Conservation (phyloP, 2,797 vertebrate species). For the Spinus olivaceus region DNA sequence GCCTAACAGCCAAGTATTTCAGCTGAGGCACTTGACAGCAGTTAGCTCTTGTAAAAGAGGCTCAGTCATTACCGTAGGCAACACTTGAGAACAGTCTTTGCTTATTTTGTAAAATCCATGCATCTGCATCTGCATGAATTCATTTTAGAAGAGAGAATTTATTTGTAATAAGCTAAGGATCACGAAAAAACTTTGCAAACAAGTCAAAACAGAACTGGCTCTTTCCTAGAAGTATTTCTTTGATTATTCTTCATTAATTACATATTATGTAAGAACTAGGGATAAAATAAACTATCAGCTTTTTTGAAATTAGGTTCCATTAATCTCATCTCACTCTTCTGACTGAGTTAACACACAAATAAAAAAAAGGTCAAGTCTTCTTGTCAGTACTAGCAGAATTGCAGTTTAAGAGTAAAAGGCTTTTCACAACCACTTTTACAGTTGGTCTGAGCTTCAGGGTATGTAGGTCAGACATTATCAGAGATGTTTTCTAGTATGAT, state of each 20-base stretch:
- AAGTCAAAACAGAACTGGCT: background rate
- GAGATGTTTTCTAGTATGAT: background rate
- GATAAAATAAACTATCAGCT: background rate
- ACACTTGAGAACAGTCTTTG: background rate
- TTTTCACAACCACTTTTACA: background rate
- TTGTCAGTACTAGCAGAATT: background rate
- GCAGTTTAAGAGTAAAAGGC: background rate
- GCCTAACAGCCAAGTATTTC: background rate
- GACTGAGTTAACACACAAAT: background rate
- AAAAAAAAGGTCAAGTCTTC: background rate
- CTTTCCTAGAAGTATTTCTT: background rate
- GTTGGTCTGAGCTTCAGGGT: background rate
- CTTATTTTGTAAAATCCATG: background rate
- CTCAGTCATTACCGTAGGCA: background rate
- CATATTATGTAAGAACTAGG: background rate
- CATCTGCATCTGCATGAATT: background rate
- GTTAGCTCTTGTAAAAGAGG: background rate
- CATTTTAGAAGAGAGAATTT: background rate
- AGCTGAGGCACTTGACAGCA: background rate
- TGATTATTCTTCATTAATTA: background rate
- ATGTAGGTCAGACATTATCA: background rate
- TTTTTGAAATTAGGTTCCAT: background rate
- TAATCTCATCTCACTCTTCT: background rate
- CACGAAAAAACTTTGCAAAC: background rate
- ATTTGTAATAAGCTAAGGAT: background rate